Percentiles rank a stretch among this genome's conserved stretches.
Conservation (phyloP, 2,888 invertebrate species). For the Hypolimnas misippus region DNA sequence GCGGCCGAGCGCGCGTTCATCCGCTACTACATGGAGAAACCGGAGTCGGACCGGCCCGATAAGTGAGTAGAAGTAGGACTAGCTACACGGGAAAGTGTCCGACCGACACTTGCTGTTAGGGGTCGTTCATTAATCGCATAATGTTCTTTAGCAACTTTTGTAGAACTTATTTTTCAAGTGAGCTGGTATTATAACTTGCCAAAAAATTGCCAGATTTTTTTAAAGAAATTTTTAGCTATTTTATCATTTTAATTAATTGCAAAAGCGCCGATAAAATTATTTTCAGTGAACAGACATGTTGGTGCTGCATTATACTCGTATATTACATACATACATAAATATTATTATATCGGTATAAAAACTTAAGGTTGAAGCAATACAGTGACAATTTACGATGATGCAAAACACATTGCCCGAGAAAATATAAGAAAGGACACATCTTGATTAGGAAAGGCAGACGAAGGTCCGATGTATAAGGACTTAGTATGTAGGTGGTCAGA, state of each 20-base stretch:
- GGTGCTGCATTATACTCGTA: too few relatives aligned
- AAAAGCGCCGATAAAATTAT: too few relatives aligned
- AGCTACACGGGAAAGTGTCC: too few relatives aligned
- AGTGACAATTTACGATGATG: conserved; percentile 6
- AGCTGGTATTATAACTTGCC: too few relatives aligned
- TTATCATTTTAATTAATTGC: too few relatives aligned
- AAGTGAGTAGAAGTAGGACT: conserved; percentile 85
- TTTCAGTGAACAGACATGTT: too few relatives aligned
- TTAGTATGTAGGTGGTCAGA: conserved; percentile 55
- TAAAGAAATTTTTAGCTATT: too few relatives aligned
- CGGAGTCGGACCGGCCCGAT: conserved; percentile 91
- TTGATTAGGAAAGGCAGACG: conserved; percentile 29
- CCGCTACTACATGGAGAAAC: conserved; percentile 94
- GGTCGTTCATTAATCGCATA: too few relatives aligned
- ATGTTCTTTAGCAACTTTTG: too few relatives aligned
- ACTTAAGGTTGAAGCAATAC: conserved; percentile 20
- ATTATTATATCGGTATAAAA: background rate
- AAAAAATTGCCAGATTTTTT: too few relatives aligned
- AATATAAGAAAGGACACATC: conserved; percentile 20
- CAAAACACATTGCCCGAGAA: conserved; percentile 19
- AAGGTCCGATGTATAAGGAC: conserved; percentile 49
- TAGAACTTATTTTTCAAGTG: too few relatives aligned
- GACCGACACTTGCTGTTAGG: too few relatives aligned
- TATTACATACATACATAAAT: background rate
- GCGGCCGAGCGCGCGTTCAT: conserved; percentile 97